Conservation (phyloP, 2,888 invertebrate genomes). For the Ypsolopha sequella region DNA sequence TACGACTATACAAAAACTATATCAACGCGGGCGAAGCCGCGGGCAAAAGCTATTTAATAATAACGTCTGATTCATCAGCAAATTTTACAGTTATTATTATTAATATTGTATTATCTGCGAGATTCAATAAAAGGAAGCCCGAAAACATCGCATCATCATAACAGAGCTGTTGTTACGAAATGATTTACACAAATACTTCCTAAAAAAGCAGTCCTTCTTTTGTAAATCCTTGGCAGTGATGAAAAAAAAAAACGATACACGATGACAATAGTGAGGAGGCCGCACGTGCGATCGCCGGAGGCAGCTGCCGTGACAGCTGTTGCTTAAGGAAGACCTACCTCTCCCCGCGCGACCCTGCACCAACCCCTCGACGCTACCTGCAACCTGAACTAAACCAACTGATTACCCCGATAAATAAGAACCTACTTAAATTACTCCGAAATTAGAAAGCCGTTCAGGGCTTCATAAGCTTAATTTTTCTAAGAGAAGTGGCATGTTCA, state of each 20-base stretch:
- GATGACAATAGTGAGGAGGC: constrained; percentile 53
- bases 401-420: background rate
- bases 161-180: too few relatives aligned
- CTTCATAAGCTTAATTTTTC: background rate
- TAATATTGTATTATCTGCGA: too few relatives aligned
- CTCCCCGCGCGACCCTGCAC: constrained; percentile 17
- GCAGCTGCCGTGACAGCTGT: constrained; percentile 67
- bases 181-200: too few relatives aligned
- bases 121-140: too few relatives aligned
- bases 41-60: too few relatives aligned
- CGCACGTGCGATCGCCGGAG: constrained; percentile 53
- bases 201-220: too few relatives aligned
- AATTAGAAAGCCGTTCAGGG: background rate
- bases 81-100: background rate
- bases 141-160: too few relatives aligned
- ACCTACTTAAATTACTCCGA: background rate
- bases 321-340: constrained; percentile 40
- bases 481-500: background rate
- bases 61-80: background rate
- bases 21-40: too few relatives aligned
- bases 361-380: constrained; percentile 29
- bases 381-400: constrained; percentile 25
- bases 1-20: too few relatives aligned
- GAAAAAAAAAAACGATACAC: constrained; percentile 33
- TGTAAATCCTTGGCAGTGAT: background rate